These are phyloP conservation scores for Drosophila paramelanica DNA, from an alignment of 2,888 invertebrate genomes.

Conservation along the genomic window DNA sequence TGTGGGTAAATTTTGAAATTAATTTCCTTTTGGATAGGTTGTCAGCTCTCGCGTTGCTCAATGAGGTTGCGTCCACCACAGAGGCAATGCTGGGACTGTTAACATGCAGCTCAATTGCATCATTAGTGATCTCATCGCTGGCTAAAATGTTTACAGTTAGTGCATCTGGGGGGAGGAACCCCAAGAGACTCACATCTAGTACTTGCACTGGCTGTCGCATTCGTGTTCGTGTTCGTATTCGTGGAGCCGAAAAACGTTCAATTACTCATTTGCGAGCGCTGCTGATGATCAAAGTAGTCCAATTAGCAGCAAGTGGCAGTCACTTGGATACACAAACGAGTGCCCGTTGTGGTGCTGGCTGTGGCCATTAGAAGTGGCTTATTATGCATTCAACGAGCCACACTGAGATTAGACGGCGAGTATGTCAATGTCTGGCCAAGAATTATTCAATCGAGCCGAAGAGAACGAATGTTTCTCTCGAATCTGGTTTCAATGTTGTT, in stretches of 20 bases:
- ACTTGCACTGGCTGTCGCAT: constrained; percentile 1
- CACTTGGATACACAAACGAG: constrained; percentile 11
- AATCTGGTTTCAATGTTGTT: constrained; percentile 42
- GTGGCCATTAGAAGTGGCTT: constrained; percentile 44
- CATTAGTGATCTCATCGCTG: constrained; percentile 43
- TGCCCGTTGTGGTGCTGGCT: background rate
- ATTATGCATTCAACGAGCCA: constrained; percentile 58
- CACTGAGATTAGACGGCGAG: constrained; percentile 42
- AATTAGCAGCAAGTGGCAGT: constrained; percentile 51
- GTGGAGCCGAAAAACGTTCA: constrained; percentile 19
- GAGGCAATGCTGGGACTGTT: background rate
- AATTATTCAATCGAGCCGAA: constrained; percentile 55
- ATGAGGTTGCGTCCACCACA: constrained; percentile 4
- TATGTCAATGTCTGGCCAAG: constrained; percentile 65
- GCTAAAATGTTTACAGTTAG: constrained; percentile 11
- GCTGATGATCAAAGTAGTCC: constrained; percentile 47
- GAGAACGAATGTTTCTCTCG: constrained; percentile 22
- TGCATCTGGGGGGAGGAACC: constrained; percentile 5
- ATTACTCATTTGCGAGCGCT: constrained; percentile 30
- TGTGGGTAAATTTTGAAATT: background rate
- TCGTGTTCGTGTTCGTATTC: background rate
- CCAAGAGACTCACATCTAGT: constrained; percentile 10
- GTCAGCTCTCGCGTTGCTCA: constrained; percentile 20
- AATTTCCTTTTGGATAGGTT: constrained; percentile 3
- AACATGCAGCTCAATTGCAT: constrained; percentile 32